A percentile compares a stretch with the other conserved stretches of the same genome.
Conservation (phyloP, 2,888 invertebrate genomes). For the Cybosia mesomella region DNA sequence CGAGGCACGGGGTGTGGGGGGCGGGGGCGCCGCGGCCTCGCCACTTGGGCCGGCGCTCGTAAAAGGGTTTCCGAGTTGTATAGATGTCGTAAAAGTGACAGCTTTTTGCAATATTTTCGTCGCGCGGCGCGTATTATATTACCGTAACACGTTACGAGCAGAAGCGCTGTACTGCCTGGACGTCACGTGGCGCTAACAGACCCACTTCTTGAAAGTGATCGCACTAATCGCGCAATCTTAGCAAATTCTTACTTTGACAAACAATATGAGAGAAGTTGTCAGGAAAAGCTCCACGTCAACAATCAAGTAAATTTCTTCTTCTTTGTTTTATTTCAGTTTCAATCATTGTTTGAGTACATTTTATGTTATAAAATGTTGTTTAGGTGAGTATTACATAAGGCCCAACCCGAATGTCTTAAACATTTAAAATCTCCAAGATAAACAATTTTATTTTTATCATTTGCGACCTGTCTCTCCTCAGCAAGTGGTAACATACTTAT, state of each 20-base stretch:
- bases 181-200: neutral
- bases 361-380: neutral
- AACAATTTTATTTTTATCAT: too few species aligned
- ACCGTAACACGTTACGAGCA: slow-evolving; percentile 12
- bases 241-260: too few species aligned
- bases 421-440: too few species aligned
- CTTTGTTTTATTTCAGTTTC: neutral
- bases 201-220: neutral
- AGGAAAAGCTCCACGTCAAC: too few species aligned
- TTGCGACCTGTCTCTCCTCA: neutral
- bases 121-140: slow-evolving; percentile 10
- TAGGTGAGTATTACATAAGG: neutral
- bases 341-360: neutral
- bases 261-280: too few species aligned
- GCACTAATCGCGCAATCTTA: neutral
- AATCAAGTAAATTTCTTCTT: too few species aligned
- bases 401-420: neutral
- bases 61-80: slow-evolving; percentile 36
- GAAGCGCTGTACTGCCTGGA: neutral
- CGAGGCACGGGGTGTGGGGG: neutral
- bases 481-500: too few species aligned
- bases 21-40: neutral
- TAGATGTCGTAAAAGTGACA: slow-evolving; percentile 30
- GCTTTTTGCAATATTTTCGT: slow-evolving; percentile 18
- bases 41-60: slow-evolving; percentile 15